Percentiles rank a stretch among this genome's conserved stretches.
Conservation (phyloP, 2,797 vertebrate genomes). For the Coendou prehensilis region DNA sequence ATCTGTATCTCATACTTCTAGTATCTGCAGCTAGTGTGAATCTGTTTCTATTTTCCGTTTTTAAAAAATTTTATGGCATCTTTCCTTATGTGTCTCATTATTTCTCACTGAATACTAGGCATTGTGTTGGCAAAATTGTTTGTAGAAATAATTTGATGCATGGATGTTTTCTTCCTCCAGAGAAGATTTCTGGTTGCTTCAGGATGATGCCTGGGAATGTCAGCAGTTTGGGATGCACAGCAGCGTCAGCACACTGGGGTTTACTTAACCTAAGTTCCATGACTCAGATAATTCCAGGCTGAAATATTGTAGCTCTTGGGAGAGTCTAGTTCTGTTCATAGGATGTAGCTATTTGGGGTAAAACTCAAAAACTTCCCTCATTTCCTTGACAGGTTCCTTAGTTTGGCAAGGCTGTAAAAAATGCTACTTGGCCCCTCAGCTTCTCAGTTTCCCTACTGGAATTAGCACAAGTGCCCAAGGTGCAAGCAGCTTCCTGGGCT, state of each 20-base stretch:
- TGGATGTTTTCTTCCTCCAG: background rate
- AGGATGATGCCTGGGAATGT: background rate
- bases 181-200: slow-evolving; percentile 53
- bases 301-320: slow-evolving; percentile 1
- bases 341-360: background rate
- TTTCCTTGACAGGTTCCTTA: background rate
- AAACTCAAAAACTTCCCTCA: background rate
- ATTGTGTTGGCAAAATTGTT: slow-evolving; percentile 45
- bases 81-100: slow-evolving; percentile 50
- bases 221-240: background rate
- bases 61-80: background rate
- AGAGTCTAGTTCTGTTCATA: background rate
- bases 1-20: slow-evolving; percentile 24
- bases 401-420: slow-evolving; percentile 15
- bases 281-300: slow-evolving; percentile 27
- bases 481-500: background rate
- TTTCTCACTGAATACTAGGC: slow-evolving; percentile 28
- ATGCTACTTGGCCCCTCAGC: background rate
- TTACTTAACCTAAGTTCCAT: slow-evolving; percentile 20
- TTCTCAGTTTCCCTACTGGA: background rate
- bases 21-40: background rate
- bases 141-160: slow-evolving; percentile 54
- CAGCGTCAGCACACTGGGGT: background rate
- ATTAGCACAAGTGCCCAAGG: background rate
- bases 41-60: slow-evolving; percentile 55